A percentile compares a stretch with the other conserved stretches of the same genome.
These are phyloP conservation scores for Eulacestoma nigropectus DNA, from an alignment of 2,113 vertebrate species.

Conservation along the genomic window DNA sequence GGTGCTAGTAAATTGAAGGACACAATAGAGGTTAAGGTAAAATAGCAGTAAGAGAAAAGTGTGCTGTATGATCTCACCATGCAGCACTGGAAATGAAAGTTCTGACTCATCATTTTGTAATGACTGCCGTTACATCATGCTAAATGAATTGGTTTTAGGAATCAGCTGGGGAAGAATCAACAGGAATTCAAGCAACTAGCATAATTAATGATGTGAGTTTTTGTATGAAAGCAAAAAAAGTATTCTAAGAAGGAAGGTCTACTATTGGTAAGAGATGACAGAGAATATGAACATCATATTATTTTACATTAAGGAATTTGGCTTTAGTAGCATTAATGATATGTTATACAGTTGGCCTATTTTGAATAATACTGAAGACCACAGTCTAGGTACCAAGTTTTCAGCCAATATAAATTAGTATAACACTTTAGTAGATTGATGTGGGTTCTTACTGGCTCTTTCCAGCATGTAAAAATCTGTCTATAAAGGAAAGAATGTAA, in stretches of 20 bases:
- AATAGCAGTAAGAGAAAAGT: not conserved
- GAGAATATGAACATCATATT: not conserved
- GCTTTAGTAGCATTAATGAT: not conserved
- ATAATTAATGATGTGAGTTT: not conserved
- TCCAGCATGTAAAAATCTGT: not conserved
- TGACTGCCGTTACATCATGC: not conserved
- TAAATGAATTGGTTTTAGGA: not conserved
- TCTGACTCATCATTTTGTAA: not conserved
- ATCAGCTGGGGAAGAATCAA: not conserved
- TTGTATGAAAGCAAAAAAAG: not conserved
- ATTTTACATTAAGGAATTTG: not conserved
- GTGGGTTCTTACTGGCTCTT: not conserved
- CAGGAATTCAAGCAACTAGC: not conserved
- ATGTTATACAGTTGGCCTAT: not conserved
- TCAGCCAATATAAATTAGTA: not conserved
- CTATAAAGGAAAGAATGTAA: not conserved
- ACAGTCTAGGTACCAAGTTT: not conserved
- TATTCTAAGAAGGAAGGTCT: not conserved
- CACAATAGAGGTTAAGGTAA: not conserved
- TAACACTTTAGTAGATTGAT: not conserved
- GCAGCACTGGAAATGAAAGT: not conserved
- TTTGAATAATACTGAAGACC: not conserved
- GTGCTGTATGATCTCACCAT: not conserved
- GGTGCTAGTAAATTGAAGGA: not conserved
- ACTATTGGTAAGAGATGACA: not conserved